A percentile compares a stretch with the other conserved stretches of the same genome.
Evolutionary conservation across 2,797 vertebrate genomes (phyloP).

Genomic region (Coregonus suidteri): DNA sequence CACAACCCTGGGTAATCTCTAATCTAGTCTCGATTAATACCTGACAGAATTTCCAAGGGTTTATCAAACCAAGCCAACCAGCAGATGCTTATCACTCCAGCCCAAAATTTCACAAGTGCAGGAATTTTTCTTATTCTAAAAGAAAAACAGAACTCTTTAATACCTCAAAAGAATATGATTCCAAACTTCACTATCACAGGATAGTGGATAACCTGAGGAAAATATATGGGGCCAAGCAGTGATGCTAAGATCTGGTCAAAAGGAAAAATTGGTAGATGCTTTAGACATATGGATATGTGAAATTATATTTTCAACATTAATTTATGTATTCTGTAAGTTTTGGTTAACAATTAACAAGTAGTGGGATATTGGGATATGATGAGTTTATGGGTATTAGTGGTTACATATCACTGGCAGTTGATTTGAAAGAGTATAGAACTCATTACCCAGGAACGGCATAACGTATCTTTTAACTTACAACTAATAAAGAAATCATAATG

Average conservation of each 20-base stretch:
- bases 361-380: not conserved
- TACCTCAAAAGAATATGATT: constrained; percentile 75
- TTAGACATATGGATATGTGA: no score
- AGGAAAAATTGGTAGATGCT: not conserved
- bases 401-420: not conserved
- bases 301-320: not conserved
- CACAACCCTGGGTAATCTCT: constrained; percentile 71
- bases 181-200: constrained; percentile 64
- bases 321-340: not conserved
- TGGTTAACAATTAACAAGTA: not conserved
- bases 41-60: constrained; percentile 85
- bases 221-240: not conserved
- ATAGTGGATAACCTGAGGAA: constrained; percentile 30
- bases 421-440: not conserved
- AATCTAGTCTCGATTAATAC: constrained; percentile 84
- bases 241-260: not conserved
- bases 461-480: not conserved
- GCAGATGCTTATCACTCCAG: constrained; percentile 77
- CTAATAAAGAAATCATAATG: not conserved
- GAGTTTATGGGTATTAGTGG: not conserved
- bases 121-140: constrained; percentile 79
- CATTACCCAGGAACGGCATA: not conserved
- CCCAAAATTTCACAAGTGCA: constrained; percentile 82
- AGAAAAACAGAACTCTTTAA: constrained; percentile 71
- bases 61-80: constrained; percentile 80